Evolutionary conservation across 2,888 invertebrate species (phyloP), one percentile per base, ranked within the genome.

Genomic region (Encarsia formosa): DNA sequence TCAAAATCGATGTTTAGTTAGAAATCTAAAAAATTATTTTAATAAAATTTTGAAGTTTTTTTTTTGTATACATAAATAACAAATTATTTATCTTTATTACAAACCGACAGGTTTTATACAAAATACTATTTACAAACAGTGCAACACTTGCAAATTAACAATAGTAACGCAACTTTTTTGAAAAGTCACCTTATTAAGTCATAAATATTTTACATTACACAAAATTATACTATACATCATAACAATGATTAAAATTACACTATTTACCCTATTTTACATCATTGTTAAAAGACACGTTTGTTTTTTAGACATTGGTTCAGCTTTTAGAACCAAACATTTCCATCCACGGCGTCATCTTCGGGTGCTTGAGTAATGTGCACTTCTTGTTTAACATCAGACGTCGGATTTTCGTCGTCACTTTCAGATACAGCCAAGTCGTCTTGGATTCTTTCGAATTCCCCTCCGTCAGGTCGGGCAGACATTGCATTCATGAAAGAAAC

Each of bases 371-470:
- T n/a, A n/a, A n/a, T n/a, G n/a, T n/a, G n/a, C n/a, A n/a, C n/a
- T 18, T 56, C 53, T 15, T 37, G 38, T 54, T 57, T 53, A 3
- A 51, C 31, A 1, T 26, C 32, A 19, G 38, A n/a, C 11, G 49
- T 54, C 18, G 45, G 49, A 4, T 56, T 53, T 15, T 84, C 84
- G 55, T 86, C 86, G 44, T 88, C 88, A 53, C 87, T 88, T 61
- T 89, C 88, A 24, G 87, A 87, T 29, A 88, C 85, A 22, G 85
- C 86, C 49, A 88, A 75, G 74, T 88, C 87, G 54, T 85, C 85
- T 61, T 85, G 83, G 46, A 87, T 87, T 63, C 82, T 85, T 56
- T 77, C 78, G 8, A 16, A 42, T 47, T 77, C 75, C 43, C 71
- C 63, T 59, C 76, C 72, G 38, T 75, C 68, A 4, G 74, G 68